Conservation (phyloP, 1,140 invertebrate species). For the Lucilia cuprina region DNA sequence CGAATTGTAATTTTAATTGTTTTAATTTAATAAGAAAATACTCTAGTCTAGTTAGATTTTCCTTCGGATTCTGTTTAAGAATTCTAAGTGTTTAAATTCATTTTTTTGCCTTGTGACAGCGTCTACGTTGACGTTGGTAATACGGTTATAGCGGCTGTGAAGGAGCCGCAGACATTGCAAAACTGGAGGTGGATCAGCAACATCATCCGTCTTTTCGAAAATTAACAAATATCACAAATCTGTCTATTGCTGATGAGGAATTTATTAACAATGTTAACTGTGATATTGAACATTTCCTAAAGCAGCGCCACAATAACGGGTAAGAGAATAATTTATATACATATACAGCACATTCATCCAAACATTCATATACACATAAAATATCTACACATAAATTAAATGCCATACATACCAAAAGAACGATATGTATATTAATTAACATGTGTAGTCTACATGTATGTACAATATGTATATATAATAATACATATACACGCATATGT, state of each 20-base stretch:
- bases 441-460: too few species aligned
- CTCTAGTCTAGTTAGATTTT: too few species aligned
- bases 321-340: slow-evolving; percentile 49
- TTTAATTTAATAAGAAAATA: too few species aligned
- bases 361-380: too few species aligned
- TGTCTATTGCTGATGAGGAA: slow-evolving; percentile 58
- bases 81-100: neutral
- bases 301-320: slow-evolving; percentile 53
- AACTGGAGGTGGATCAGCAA: slow-evolving; percentile 29
- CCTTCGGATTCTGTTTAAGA: neutral
- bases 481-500: neutral
- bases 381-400: too few species aligned
- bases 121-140: neutral
- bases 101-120: neutral
- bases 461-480: too few species aligned
- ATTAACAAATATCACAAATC: slow-evolving; percentile 41
- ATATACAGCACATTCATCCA: neutral
- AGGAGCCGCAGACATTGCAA: slow-evolving; percentile 14
- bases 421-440: too few species aligned
- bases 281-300: slow-evolving; percentile 58
- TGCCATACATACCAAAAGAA: too few species aligned
- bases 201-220: slow-evolving; percentile 16
- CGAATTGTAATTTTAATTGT: too few species aligned
- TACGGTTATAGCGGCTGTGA: neutral
- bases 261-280: slow-evolving; percentile 59